These are phyloP conservation scores for Apostichopus californicus DNA, from an alignment of 35 echinoderm and acorn worm species.

Conservation along the genomic window DNA sequence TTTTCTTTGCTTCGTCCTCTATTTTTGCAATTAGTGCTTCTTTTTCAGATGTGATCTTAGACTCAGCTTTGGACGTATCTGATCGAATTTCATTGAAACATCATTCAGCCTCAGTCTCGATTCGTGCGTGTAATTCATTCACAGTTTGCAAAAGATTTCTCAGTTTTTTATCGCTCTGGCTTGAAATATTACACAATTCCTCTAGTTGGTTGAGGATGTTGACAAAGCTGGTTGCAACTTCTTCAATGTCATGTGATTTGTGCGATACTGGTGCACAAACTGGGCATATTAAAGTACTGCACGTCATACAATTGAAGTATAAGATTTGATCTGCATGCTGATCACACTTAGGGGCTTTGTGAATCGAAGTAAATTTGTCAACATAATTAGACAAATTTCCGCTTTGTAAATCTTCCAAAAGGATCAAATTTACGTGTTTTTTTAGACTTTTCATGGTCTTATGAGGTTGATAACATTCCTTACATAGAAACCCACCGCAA, in stretches of 20 bases:
- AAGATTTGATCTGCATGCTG: background rate
- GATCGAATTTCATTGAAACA: background rate
- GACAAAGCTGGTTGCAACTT: background rate
- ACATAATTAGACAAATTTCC: background rate
- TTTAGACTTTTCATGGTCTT: background rate
- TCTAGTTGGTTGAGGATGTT: background rate
- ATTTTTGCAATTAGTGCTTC: background rate
- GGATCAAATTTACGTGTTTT: background rate
- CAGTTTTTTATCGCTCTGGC: background rate
- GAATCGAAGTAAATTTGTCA: background rate
- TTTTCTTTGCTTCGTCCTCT: background rate
- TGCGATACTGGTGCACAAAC: conserved; percentile 23
- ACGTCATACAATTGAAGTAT: conserved; percentile 1
- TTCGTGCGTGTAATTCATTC: background rate
- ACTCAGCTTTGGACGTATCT: background rate
- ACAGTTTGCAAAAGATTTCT: background rate
- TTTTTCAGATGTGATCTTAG: background rate
- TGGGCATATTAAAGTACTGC: conserved; percentile 26
- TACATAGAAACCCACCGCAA: conserved; percentile 5
- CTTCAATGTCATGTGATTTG: conserved; percentile 6
- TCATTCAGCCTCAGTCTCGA: background rate
- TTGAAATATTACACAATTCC: background rate
- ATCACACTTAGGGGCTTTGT: background rate
- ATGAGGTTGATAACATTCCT: background rate
- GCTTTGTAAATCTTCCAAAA: background rate